phyloP scores from a whole-genome alignment of 2,113 vertebrate species.

The Reinhardtius hippoglossoides region DNA sequence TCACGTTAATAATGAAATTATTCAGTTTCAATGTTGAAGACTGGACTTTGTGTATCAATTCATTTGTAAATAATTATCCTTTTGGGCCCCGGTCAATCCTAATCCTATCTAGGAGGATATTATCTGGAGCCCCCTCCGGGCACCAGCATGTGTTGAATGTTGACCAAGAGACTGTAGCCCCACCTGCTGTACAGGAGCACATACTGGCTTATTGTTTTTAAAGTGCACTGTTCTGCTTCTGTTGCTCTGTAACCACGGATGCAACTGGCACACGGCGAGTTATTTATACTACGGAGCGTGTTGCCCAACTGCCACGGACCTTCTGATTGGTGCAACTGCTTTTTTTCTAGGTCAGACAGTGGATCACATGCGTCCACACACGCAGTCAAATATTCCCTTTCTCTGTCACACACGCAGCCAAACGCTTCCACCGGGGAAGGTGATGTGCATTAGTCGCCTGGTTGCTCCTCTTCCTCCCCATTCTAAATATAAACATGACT shows the following conservation, averaged over 20 bases:
- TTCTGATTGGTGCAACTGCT: constrained; percentile 70
- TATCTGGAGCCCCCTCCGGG: not conserved
- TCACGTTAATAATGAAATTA: not conserved
- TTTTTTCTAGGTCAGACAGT: constrained; percentile 84
- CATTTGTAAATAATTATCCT: not conserved
- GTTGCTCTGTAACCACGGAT: constrained; percentile 74
- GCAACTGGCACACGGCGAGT: constrained; percentile 80
- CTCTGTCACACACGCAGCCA: constrained; percentile 43
- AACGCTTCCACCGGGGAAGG: constrained; percentile 67
- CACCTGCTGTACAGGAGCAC: constrained; percentile 67
- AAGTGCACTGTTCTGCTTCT: constrained; percentile 31
- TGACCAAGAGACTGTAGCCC: constrained; percentile 65
- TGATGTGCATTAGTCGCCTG: constrained; percentile 66
- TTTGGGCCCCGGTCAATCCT: not conserved
- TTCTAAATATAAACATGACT: constrained; percentile 77
- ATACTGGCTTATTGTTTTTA: constrained; percentile 51
- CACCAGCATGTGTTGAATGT: constrained; percentile 14
- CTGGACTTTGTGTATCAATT: too few relatives aligned
- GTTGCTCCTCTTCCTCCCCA: constrained; percentile 68
- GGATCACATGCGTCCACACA: constrained; percentile 47
- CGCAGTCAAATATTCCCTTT: constrained; percentile 54
- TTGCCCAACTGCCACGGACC: constrained; percentile 70
- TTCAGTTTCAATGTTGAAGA: too few relatives aligned
- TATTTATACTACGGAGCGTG: constrained; percentile 80
- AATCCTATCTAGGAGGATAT: not conserved